Conservation (phyloP, 2,888 invertebrate genomes). For the Aphrophora alni region DNA sequence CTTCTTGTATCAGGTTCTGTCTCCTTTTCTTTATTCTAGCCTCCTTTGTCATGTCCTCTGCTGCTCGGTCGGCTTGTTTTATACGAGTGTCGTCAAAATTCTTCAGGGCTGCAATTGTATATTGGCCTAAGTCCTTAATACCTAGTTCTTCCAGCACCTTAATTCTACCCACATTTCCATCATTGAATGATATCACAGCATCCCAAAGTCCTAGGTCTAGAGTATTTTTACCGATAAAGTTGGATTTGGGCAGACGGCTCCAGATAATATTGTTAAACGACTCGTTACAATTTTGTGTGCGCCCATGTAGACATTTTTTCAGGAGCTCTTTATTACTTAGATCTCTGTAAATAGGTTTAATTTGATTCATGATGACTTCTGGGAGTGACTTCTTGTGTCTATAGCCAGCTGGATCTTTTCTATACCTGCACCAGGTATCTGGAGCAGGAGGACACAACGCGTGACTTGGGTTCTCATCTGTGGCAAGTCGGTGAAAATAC, state of each 20-base stretch:
- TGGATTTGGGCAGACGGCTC: background rate
- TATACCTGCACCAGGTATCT: background rate
- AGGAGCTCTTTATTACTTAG: background rate
- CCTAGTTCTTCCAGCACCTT: background rate
- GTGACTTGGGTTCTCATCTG: background rate
- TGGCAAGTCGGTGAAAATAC: background rate
- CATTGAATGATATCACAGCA: conserved; percentile 7
- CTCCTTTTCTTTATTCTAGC: conserved; percentile 7
- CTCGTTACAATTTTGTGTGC: conserved; percentile 19
- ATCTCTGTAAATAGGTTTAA: conserved; percentile 17
- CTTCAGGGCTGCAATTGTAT: background rate
- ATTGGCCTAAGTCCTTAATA: background rate
- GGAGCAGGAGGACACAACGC: background rate
- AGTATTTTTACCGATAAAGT: background rate
- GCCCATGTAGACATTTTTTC: conserved; percentile 11
- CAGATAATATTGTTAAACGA: conserved; percentile 21
- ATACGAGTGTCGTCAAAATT: background rate
- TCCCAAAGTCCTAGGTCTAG: background rate
- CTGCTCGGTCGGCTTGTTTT: background rate
- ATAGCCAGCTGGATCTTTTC: background rate
- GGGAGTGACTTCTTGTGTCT: conserved; percentile 15
- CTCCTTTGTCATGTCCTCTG: conserved; percentile 16
- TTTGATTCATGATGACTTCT: background rate
- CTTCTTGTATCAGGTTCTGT: background rate
- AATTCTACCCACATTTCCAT: conserved; percentile 23